A percentile compares a stretch with the other conserved stretches of the same genome.
phyloP scores from a whole-genome alignment of 64 coral and sea anemone species.

The Pachyseris speciosa region DNA sequence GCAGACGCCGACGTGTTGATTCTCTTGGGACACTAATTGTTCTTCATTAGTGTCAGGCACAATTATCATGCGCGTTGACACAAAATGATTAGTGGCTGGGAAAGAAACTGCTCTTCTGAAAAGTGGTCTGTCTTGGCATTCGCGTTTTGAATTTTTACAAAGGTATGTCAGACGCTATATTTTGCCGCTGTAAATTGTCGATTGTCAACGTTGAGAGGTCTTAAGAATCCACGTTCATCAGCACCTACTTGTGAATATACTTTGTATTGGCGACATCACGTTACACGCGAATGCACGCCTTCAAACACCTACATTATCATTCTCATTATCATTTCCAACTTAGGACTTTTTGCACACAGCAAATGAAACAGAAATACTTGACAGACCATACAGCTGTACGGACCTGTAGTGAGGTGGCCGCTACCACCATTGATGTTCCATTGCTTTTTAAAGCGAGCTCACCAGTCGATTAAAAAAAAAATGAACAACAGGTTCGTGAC shows the following conservation, averaged over 20 bases:
- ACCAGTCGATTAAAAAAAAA: too few species aligned
- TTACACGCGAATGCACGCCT: background rate
- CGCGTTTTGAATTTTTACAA: background rate
- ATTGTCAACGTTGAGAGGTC: background rate
- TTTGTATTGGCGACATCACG: background rate
- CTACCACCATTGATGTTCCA: too few species aligned
- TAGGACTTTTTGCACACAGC: too few species aligned
- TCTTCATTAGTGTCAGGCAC: background rate
- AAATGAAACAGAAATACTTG: too few species aligned
- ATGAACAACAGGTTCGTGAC: too few species aligned
- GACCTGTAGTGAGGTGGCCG: too few species aligned
- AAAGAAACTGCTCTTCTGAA: background rate
- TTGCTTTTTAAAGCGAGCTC: too few species aligned
- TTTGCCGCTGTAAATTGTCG: background rate
- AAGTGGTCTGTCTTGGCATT: background rate
- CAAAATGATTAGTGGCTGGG: background rate
- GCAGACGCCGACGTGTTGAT: conserved; percentile 2
- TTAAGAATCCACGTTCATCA: background rate
- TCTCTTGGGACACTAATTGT: conserved; percentile 23
- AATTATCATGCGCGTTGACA: conserved; percentile 17
- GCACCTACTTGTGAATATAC: background rate
- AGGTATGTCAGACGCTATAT: background rate
- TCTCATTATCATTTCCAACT: background rate
- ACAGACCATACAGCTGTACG: too few species aligned
- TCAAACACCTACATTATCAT: background rate